Percentiles rank a stretch among this genome's conserved stretches.
phyloP scores from a whole-genome alignment of 1,140 invertebrate genomes.

The Camponotus pennsylvanicus region DNA sequence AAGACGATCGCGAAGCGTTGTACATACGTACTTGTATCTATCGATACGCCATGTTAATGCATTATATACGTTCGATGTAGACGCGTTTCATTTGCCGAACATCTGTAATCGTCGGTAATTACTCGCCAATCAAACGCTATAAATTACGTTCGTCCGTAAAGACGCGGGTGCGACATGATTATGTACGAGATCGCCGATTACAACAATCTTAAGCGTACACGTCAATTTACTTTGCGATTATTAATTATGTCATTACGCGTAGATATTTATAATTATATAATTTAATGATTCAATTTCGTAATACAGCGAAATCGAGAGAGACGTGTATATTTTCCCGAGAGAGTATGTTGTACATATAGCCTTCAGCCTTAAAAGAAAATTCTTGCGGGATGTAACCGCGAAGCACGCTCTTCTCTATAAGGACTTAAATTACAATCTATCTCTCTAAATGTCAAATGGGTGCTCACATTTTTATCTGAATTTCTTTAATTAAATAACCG shows the following conservation, averaged over 20 bases:
- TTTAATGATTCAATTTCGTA: background rate
- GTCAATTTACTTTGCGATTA: constrained; percentile 7
- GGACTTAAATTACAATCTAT: constrained; percentile 4
- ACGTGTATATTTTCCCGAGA: background rate
- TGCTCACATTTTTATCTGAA: background rate
- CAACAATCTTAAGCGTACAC: background rate
- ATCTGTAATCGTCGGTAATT: constrained; percentile 40
- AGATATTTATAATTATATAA: too few relatives aligned
- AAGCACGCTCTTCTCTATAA: background rate
- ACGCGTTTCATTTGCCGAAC: background rate
- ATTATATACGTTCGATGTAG: background rate
- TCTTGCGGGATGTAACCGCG: background rate
- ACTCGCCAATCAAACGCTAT: constrained; percentile 25
- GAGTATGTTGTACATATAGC: background rate
- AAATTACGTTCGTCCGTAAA: constrained; percentile 28
- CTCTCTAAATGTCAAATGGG: background rate
- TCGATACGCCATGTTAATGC: constrained; percentile 5
- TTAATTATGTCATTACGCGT: background rate
- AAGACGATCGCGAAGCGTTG: constrained; percentile 30
- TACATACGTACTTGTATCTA: background rate
- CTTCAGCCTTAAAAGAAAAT: background rate
- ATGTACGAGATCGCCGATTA: constrained; percentile 5
- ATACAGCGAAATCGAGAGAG: background rate
- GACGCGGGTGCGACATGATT: background rate
- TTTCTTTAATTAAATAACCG: background rate